phyloP scores from a whole-genome alignment of 2,888 invertebrate species.

The Synergus umbraculus region DNA sequence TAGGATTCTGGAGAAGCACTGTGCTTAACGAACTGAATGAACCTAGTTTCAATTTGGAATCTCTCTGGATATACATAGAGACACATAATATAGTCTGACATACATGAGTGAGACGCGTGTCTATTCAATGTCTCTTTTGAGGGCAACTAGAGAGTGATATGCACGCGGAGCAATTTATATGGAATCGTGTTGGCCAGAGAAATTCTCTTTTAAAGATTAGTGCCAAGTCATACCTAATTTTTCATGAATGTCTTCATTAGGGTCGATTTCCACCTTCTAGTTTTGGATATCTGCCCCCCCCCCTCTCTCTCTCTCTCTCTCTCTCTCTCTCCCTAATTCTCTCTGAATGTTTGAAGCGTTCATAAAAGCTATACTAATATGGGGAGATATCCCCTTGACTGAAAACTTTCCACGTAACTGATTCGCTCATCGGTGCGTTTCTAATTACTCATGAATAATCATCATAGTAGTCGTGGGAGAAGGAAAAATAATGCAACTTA shows the following conservation, averaged over 20 bases:
- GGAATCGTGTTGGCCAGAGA: constrained; percentile 15
- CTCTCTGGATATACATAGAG: neutral
- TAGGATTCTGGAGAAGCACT: constrained; percentile 13
- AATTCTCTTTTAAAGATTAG: constrained; percentile 26
- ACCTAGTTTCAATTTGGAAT: constrained; percentile 12
- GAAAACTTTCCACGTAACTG: constrained; percentile 55
- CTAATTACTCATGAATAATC: constrained; percentile 46
- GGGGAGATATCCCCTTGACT: constrained; percentile 44
- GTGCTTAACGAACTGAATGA: constrained; percentile 37
- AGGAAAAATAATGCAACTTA: constrained; percentile 11
- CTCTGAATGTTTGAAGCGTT: neutral
- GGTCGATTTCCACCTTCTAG: constrained; percentile 9
- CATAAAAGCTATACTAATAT: neutral
- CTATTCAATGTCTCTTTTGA: constrained; percentile 29
- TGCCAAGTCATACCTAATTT: constrained; percentile 25
- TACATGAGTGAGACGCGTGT: constrained; percentile 16
- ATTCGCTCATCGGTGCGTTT: constrained; percentile 55
- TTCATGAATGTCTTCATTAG: constrained; percentile 32
- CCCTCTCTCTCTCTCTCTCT: too few relatives aligned
- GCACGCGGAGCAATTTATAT: constrained; percentile 23
- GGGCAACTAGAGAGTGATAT: constrained; percentile 12
- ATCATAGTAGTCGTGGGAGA: neutral
- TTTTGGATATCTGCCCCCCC: neutral
- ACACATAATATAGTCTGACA: constrained; percentile 9
- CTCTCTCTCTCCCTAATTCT: too few relatives aligned